phyloP scores from a whole-genome alignment of 2,797 vertebrate genomes.

The Parauchenoglanis punctatus region DNA sequence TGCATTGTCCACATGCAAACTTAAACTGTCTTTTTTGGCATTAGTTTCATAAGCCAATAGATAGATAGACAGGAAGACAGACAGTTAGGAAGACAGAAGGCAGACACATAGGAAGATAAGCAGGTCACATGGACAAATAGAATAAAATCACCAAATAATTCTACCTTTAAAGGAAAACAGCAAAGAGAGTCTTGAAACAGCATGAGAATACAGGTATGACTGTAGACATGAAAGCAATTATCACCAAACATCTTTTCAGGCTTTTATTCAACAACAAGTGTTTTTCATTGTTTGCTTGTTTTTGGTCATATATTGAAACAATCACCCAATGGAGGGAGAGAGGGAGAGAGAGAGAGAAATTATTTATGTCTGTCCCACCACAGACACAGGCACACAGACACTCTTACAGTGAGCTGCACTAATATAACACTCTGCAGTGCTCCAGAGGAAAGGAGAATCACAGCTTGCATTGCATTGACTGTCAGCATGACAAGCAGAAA shows the following conservation, averaged over 20 bases:
- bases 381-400: constrained; percentile 41
- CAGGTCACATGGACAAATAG: background rate
- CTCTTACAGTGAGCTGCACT: constrained; percentile 39
- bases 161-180: background rate
- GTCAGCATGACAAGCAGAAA: background rate
- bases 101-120: too few species aligned
- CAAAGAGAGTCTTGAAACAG: background rate
- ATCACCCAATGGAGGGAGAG: background rate
- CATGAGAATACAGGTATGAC: background rate
- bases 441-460: constrained; percentile 17
- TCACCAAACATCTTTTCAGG: background rate
- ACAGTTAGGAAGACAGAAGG: background rate
- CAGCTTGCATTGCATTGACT: background rate
- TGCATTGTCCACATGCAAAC: background rate
- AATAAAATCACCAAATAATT: background rate
- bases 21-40: background rate
- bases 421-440: constrained; percentile 51
- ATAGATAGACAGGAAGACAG: background rate
- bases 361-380: constrained; percentile 35
- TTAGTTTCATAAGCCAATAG: background rate
- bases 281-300: background rate
- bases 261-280: background rate
- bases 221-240: background rate
- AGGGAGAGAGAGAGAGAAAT: constrained; percentile 25
- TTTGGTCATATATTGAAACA: background rate